Evolutionary conservation across 2,797 vertebrate species (phyloP), one percentile per base, ranked within the genome.

Genomic region (Hypotaenidia philippensis): DNA sequence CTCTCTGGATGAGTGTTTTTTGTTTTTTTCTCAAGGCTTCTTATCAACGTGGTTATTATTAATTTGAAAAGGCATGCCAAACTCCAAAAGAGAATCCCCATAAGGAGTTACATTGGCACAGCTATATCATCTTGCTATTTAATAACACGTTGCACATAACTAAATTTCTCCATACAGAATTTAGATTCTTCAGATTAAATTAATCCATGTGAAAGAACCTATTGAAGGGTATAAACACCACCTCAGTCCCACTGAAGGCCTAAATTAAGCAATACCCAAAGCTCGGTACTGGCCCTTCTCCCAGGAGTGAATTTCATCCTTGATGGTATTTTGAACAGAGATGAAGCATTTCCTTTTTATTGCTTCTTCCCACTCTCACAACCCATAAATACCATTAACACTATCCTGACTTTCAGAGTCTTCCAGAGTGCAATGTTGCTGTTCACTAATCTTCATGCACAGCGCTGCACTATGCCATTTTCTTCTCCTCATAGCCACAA

Each of bases 281-380:
- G 44, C 34, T 83, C 68, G 45, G 74, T 38, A 49, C 80, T 93
- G 91, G 91, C 85, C 89, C 23, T 79, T 68, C 78, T 94, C 94
- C 95, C 85, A 87, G 83, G 87, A 91, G 85, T 55, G 45, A 91
- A 95, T 68, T 91, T 96, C 75, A 78, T 81, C 87, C 57, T 63
- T 64, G 74, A 93, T 80, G 80, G 76, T 78, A 82, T 84, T 96
- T 93, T 91, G 94, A 96, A 82, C 64, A 87, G 80, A 94, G 91
- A 93, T 94, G 83, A 96, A 97, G 94, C 82, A 90, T 95, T 94
- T 97, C 89, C 76, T 96, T 94, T 95, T 86, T 87, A 61, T 71
- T 93, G 80, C 80, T 83, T 93, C 89, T 96, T 94, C 94, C 89
- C 91, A 96, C 83, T 91, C 91, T 94, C 80, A 90, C 95, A 96